Conservation (phyloP, 2,888 invertebrate genomes). For the Xanthorhoe spadicearia region DNA sequence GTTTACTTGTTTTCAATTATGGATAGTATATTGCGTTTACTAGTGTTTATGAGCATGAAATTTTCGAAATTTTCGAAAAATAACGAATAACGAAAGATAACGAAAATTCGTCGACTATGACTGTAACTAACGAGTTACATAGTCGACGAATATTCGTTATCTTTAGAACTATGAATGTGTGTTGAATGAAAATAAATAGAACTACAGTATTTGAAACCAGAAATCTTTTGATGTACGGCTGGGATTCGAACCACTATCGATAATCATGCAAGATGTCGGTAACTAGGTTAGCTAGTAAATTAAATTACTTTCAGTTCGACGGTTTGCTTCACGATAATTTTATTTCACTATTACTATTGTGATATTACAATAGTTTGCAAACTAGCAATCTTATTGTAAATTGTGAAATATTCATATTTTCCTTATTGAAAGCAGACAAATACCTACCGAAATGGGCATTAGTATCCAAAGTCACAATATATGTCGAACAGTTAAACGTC, state of each 20-base stretch:
- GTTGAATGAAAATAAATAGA: no score
- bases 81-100: no score
- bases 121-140: no score
- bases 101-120: no score
- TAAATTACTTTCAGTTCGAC: background rate
- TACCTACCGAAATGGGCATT: conserved; percentile 48
- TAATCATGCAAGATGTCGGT: no score
- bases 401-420: conserved; percentile 11
- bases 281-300: background rate
- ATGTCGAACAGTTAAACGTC: conserved; percentile 10
- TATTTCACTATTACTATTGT: conserved; percentile 2
- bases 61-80: no score
- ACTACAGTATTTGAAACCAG: no score
- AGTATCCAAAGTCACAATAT: conserved; percentile 13
- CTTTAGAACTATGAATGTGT: background rate
- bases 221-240: no score
- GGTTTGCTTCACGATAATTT: background rate
- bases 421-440: conserved; percentile 9
- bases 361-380: conserved; percentile 15
- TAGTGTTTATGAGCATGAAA: background rate
- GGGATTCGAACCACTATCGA: no score
- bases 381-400: conserved; percentile 11
- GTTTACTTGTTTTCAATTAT: conserved; percentile 22
- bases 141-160: background rate
- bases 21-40: background rate